A percentile compares a stretch with the other conserved stretches of the same genome.
Conservation (phyloP, 2,113 vertebrate species). For the Agapornis roseicollis region DNA sequence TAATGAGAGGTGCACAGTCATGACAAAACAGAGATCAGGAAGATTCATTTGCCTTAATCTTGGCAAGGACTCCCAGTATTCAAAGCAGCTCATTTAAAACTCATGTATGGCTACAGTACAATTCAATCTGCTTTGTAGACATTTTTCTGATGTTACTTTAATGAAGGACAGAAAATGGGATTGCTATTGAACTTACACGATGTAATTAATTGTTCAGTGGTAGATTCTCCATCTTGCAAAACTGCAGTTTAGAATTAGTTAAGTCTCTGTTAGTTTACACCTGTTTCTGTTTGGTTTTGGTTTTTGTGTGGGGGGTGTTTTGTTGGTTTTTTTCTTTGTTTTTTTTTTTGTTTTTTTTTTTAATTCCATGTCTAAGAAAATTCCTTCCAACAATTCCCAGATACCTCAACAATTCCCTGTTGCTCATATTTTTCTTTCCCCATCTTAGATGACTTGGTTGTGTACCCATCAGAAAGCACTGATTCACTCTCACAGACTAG, state of each 20-base stretch:
- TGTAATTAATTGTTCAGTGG: background rate
- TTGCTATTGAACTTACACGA: background rate
- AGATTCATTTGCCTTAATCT: slow-evolving; percentile 11
- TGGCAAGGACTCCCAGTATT: background rate
- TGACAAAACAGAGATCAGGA: background rate
- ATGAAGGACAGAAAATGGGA: background rate
- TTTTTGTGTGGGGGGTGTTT: background rate
- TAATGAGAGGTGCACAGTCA: background rate
- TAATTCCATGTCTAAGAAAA: background rate
- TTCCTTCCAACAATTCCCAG: background rate
- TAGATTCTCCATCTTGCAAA: background rate
- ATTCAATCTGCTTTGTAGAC: background rate
- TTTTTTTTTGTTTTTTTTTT: background rate
- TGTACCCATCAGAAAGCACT: background rate
- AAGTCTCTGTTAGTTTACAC: background rate
- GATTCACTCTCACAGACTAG: background rate
- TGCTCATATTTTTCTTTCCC: background rate
- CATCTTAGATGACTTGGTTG: too few species aligned
- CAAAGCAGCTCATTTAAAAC: slow-evolving; percentile 19
- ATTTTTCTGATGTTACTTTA: background rate
- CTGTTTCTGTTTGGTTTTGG: background rate
- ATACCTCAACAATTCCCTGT: background rate
- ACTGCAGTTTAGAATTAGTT: background rate
- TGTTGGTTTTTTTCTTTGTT: background rate
- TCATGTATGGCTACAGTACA: background rate